Conservation (phyloP, 1,140 invertebrate species). For the Ooceraea biroi region DNA sequence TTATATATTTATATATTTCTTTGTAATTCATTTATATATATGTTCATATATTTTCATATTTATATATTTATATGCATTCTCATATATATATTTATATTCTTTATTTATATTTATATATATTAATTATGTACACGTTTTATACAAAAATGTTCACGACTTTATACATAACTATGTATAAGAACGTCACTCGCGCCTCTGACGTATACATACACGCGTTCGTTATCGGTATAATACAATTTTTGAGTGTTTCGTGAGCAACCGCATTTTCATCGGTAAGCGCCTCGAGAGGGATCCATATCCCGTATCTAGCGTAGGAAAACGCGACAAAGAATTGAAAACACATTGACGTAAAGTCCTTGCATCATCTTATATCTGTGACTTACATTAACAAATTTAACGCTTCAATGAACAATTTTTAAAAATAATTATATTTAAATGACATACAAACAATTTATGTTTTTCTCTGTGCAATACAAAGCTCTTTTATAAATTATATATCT, state of each 20-base stretch:
- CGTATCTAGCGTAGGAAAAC: not conserved
- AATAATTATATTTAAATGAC: too few species aligned
- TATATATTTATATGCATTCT: slow-evolving; percentile 68
- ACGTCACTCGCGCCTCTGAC: slow-evolving; percentile 72
- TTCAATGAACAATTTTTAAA: too few species aligned
- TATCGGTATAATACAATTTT: slow-evolving; percentile 81
- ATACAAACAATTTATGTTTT: too few species aligned
- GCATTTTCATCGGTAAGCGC: slow-evolving; percentile 70
- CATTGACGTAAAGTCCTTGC: too few species aligned
- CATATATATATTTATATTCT: slow-evolving; percentile 81
- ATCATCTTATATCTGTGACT: too few species aligned
- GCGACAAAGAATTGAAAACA: not conserved
- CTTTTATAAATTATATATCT: too few species aligned
- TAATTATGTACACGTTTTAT: slow-evolving; percentile 83
- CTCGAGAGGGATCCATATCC: slow-evolving; percentile 58
- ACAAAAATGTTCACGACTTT: slow-evolving; percentile 83
- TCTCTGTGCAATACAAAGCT: too few species aligned
- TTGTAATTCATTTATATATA: slow-evolving; percentile 77
- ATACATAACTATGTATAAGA: slow-evolving; percentile 81
- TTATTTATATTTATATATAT: slow-evolving; percentile 81
- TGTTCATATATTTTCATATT: slow-evolving; percentile 70
- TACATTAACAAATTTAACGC: too few species aligned
- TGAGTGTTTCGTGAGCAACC: slow-evolving; percentile 77
- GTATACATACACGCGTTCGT: slow-evolving; percentile 59
- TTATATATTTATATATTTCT: slow-evolving; percentile 71